phyloP scores from a whole-genome alignment of 1,140 invertebrate species.

The Sitodiplosis mosellana region DNA sequence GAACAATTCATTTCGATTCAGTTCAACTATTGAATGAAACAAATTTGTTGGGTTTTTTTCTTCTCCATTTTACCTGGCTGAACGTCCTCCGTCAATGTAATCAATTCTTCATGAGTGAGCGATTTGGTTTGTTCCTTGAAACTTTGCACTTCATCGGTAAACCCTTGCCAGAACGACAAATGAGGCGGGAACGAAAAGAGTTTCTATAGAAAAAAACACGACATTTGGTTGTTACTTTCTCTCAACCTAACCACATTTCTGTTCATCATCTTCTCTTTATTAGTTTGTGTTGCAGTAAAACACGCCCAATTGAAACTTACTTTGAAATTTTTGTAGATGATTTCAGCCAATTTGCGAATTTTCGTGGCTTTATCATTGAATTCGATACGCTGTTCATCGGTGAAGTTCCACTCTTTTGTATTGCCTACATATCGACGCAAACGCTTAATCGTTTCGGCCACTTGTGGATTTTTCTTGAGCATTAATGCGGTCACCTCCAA shows the following conservation, averaged over 20 bases:
- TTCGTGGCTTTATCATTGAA: conserved; percentile 45
- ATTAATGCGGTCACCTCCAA: conserved; percentile 54
- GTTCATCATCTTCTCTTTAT: too few relatives aligned
- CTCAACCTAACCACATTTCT: too few relatives aligned
- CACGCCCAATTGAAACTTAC: conserved; percentile 20
- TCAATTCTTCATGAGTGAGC: conserved; percentile 31
- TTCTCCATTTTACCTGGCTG: neutral
- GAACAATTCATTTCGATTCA: too few relatives aligned
- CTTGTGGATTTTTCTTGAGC: conserved; percentile 68
- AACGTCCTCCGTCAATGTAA: neutral
- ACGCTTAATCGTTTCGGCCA: conserved; percentile 57
- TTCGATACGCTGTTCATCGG: conserved; percentile 32
- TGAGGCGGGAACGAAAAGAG: conserved; percentile 30
- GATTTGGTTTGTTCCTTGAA: conserved; percentile 37
- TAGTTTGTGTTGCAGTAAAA: conserved; percentile 3
- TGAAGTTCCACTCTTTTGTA: conserved; percentile 46
- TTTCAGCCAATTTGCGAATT: conserved; percentile 44
- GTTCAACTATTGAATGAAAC: too few relatives aligned
- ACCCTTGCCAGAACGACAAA: conserved; percentile 36
- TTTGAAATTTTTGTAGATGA: conserved; percentile 41
- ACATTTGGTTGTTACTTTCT: neutral
- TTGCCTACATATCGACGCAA: conserved; percentile 58
- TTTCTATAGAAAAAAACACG: conserved; percentile 11
- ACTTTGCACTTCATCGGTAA: conserved; percentile 31
- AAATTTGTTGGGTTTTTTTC: too few relatives aligned